Evolutionary conservation across 2,797 vertebrate genomes (phyloP), one percentile per base, ranked within the genome.

Genomic region (Loriculus beryllinus): DNA sequence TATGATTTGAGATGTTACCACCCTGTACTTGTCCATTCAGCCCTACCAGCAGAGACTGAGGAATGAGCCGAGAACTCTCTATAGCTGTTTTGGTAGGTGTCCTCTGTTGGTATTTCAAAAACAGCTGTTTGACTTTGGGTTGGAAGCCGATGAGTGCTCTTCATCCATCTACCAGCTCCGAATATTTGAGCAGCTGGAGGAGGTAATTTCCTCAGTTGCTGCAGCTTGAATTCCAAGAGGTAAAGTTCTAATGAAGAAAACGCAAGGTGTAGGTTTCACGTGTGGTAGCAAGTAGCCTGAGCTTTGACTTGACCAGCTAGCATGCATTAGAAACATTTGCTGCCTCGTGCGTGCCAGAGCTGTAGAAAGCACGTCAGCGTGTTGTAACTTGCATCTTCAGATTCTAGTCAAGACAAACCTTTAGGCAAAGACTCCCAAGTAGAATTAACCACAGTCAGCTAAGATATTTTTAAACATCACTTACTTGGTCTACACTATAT

Each of bases 381-480:
- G 95, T 88, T 67, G 14, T 11, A 78, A 83, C 94, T 81, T 88
- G 92, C 79, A 51, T 37, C 59, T 91, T 89, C 54, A 47, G 35
- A 79, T 83, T 93, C 94, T 89, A 93, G 92, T 91, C 91, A 86
- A 92, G 94, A 52, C 92, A 93, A 70, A 95, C 84, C 93, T 95
- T 88, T 82, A 93, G 95, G 94, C 92, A 57, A 94, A 94, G 93
- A 94, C 93, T 96, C 91, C 92, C 94, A 94, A 91, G 91, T 88
- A 90, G 91, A 89, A 70, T 86, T 95, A 96, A 97, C 96, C 95
- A 75, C 88, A 95, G 86, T 72, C 84, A 91, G 79, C 82, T 79
- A 93, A 91, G 94, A 96, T 96, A 92, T 95, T 97, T 97, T 96
- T 94, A 96, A 96, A 96, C 89, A 90, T 94, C 82, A 79, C 63